Conservation (phyloP, 30 jellyfish, hydroid and myxozoan species). For the Aurelia coerulea region DNA sequence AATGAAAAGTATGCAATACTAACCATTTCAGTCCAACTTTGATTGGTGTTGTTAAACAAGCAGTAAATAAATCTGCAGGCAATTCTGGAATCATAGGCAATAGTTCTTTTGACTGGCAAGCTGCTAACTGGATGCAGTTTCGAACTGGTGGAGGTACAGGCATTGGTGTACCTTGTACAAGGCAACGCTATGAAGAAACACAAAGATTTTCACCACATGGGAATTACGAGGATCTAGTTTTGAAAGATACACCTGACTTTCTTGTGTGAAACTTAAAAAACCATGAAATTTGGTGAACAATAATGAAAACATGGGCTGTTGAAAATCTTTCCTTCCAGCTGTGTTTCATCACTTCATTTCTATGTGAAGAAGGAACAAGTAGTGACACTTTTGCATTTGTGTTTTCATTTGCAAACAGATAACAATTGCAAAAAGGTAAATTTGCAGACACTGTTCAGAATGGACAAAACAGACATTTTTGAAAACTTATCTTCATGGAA, state of each 20-base stretch:
- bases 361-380: too few relatives aligned
- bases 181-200: conserved; percentile 46
- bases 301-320: too few relatives aligned
- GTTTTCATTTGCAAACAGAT: too few relatives aligned
- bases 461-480: too few relatives aligned
- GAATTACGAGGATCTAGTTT: not conserved
- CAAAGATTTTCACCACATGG: not conserved
- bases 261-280: not conserved
- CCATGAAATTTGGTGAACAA: too few relatives aligned
- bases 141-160: conserved; percentile 90
- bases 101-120: conserved; percentile 90
- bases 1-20: not conserved
- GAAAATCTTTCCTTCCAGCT: too few relatives aligned
- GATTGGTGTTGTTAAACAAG: conserved; percentile 97
- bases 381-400: too few relatives aligned
- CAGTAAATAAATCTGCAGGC: conserved; percentile 95
- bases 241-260: not conserved
- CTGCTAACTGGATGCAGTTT: conserved; percentile 92
- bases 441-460: too few relatives aligned
- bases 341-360: too few relatives aligned
- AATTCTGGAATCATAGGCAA: conserved; percentile 93
- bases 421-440: too few relatives aligned
- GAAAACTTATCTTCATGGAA: too few relatives aligned
- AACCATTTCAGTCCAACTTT: conserved; percentile 95
- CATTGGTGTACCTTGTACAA: conserved; percentile 84